Conservation (phyloP, 2,113 vertebrate genomes). For the Brachyhypopomus occidentalis region DNA sequence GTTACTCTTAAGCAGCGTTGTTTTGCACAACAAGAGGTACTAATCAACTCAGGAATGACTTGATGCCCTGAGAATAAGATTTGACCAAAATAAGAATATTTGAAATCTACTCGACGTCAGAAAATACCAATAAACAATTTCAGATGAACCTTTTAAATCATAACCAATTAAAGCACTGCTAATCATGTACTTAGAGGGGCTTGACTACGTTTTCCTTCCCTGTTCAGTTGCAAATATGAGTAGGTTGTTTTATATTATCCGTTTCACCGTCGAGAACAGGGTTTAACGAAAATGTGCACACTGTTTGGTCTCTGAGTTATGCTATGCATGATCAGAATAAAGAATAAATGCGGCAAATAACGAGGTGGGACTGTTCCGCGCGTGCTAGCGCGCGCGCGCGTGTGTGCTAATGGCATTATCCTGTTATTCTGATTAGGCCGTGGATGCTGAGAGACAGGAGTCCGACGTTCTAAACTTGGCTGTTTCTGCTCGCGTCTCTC, state of each 20-base stretch:
- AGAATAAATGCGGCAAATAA: constrained; percentile 14
- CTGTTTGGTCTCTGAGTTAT: constrained; percentile 6
- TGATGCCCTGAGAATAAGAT: too few species aligned
- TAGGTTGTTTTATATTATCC: background rate
- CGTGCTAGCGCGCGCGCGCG: constrained; percentile 37
- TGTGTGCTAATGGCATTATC: constrained; percentile 39
- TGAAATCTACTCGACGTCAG: too few species aligned
- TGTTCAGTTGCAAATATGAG: background rate
- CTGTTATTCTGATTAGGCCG: constrained; percentile 47
- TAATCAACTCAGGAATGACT: too few species aligned
- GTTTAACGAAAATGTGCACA: constrained; percentile 2
- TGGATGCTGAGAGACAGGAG: background rate
- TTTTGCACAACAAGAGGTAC: too few species aligned
- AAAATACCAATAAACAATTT: too few species aligned
- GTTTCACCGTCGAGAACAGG: constrained; percentile 3
- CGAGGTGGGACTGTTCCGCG: background rate
- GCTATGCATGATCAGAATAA: constrained; percentile 22
- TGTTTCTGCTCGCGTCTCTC: constrained; percentile 22
- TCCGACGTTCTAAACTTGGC: background rate
- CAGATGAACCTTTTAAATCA: too few species aligned
- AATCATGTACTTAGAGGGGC: background rate
- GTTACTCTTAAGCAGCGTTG: too few species aligned
- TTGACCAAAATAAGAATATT: too few species aligned
- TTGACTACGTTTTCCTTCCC: background rate
- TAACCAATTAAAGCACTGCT: too few species aligned